phyloP scores from a whole-genome alignment of 2,888 invertebrate species.

The Troides aeacus region DNA sequence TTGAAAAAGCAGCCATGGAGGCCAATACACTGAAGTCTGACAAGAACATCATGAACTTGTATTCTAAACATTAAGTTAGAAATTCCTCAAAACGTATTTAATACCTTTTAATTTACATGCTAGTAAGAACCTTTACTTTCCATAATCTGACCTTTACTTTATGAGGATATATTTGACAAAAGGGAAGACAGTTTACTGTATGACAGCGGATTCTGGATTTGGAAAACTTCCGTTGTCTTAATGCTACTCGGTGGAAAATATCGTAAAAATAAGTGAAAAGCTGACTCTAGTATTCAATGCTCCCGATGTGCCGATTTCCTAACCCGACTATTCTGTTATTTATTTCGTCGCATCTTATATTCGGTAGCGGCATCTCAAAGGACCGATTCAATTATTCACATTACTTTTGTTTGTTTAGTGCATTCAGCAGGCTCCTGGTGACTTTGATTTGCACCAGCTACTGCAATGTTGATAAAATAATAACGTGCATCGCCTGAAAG shows the following conservation, averaged over 20 bases:
- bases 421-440: slow-evolving; percentile 36
- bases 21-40: no score
- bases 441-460: slow-evolving; percentile 27
- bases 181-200: no score
- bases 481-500: not conserved
- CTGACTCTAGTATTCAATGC: not conserved
- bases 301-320: slow-evolving; percentile 14
- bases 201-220: no score
- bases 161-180: not conserved
- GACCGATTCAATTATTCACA: slow-evolving; percentile 61
- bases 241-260: no score
- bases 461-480: slow-evolving; percentile 3
- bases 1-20: no score
- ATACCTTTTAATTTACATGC: no score
- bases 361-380: slow-evolving; percentile 67
- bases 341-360: slow-evolving; percentile 53
- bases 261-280: no score
- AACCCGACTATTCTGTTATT: slow-evolving; percentile 37
- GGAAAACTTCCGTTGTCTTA: no score
- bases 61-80: no score
- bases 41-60: no score
- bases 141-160: not conserved
- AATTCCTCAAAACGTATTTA: no score
- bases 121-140: not conserved
- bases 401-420: slow-evolving; percentile 48